A percentile compares a stretch with the other conserved stretches of the same genome.
Evolutionary conservation across 2,113 vertebrate genomes (phyloP).

Genomic region (Neotoma lepida): DNA sequence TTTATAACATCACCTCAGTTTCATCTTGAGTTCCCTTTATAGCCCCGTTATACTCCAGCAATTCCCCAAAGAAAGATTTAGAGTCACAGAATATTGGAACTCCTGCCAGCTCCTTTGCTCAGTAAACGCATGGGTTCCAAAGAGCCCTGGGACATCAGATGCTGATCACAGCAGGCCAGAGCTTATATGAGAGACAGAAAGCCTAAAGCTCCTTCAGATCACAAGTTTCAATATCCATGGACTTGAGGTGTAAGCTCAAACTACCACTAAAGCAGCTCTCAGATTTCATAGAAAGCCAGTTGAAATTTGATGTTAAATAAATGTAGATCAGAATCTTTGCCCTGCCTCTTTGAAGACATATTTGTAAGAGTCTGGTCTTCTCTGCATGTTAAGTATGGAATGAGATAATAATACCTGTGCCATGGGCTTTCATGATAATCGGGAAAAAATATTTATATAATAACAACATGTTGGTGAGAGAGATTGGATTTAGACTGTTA

Average conservation of each 20-base stretch:
- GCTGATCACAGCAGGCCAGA: not conserved
- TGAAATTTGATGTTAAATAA: not conserved
- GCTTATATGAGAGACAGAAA: not conserved
- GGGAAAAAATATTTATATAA: not conserved
- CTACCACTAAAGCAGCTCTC: not conserved
- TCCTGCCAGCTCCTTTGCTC: not conserved
- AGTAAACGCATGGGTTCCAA: not conserved
- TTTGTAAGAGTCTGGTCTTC: not conserved
- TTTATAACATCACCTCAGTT: not conserved
- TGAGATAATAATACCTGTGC: not conserved
- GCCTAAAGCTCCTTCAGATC: not conserved
- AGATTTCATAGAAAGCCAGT: not conserved
- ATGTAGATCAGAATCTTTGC: not conserved
- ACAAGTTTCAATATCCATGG: not conserved
- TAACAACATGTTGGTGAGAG: not conserved
- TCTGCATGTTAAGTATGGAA: not conserved
- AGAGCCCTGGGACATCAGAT: not conserved
- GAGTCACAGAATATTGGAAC: not conserved
- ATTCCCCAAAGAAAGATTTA: constrained; percentile 33
- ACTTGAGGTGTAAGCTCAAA: not conserved
- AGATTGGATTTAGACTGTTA: not conserved
- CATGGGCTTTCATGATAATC: not conserved
- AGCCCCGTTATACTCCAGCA: not conserved
- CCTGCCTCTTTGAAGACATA: not conserved
- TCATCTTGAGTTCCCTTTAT: not conserved